Evolutionary conservation across 2,888 invertebrate genomes (phyloP).

Genomic region (Dryobotodes eremita): DNA sequence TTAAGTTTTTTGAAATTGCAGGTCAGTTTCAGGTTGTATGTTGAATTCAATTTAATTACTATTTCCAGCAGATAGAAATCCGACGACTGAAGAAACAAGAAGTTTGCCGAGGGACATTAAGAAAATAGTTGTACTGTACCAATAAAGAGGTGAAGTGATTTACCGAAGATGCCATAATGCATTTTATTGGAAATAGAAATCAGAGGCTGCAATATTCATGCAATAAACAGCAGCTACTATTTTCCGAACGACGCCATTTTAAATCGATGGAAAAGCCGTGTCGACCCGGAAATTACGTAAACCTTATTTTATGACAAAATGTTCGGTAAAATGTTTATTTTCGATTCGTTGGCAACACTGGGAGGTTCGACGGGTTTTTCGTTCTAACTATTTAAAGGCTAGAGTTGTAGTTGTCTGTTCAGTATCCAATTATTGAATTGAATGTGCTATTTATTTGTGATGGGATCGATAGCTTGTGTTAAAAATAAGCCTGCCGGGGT

Average conservation of each 20-base stretch:
- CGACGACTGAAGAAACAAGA: no score
- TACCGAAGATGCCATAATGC: not conserved
- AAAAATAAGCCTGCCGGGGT: not conserved
- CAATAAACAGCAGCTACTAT: slow-evolving; percentile 39
- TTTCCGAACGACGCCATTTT: slow-evolving; percentile 43
- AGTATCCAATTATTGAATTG: slow-evolving; percentile 28
- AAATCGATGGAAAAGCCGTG: slow-evolving; percentile 32
- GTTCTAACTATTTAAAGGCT: slow-evolving; percentile 38
- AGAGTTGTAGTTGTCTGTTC: slow-evolving; percentile 10
- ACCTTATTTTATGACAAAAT: slow-evolving; percentile 57
- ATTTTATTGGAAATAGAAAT: slow-evolving; percentile 46
- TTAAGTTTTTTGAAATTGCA: no score
- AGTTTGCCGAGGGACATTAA: no score
- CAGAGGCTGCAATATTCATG: slow-evolving; percentile 33
- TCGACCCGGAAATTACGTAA: slow-evolving; percentile 52
- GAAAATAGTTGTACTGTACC: no score
- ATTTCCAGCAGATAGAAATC: no score
- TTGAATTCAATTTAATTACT: no score
- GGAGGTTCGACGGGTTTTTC: slow-evolving; percentile 14
- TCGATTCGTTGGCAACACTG: slow-evolving; percentile 35
- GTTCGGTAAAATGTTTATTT: slow-evolving; percentile 57
- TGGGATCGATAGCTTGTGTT: not conserved
- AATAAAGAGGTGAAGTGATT: slow-evolving; percentile 27
- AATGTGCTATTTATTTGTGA: slow-evolving; percentile 21
- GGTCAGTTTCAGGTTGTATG: no score